phyloP scores from a whole-genome alignment of 2,888 invertebrate species.

The Spialia ferax region DNA sequence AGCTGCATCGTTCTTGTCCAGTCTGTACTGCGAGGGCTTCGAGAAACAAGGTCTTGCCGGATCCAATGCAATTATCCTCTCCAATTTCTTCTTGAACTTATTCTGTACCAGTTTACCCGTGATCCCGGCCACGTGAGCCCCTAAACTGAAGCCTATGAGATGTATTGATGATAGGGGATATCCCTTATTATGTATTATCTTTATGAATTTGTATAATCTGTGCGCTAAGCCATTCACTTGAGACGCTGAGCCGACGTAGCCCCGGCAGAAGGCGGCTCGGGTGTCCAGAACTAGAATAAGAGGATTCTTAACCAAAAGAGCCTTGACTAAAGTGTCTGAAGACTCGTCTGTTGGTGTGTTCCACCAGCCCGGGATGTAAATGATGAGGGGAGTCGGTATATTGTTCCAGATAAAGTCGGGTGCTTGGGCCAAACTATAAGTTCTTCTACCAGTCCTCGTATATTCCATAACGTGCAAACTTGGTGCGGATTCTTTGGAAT shows the following conservation, averaged over 20 bases:
- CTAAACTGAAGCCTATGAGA: conserved; percentile 88
- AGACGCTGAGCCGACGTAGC: conserved; percentile 69
- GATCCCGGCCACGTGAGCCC: conserved; percentile 87
- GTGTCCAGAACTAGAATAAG: conserved; percentile 69
- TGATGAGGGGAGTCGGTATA: conserved; percentile 50
- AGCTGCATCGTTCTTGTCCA: conserved; percentile 63
- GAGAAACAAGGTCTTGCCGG: conserved; percentile 76
- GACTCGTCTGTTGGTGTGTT: conserved; percentile 74
- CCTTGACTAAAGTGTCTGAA: conserved; percentile 61
- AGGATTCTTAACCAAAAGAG: conserved; percentile 61
- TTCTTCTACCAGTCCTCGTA: conserved; percentile 48
- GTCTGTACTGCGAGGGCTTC: conserved; percentile 54
- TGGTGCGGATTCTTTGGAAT: conserved; percentile 54
- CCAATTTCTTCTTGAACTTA: conserved; percentile 57
- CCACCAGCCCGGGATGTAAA: conserved; percentile 79
- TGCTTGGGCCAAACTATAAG: conserved; percentile 57
- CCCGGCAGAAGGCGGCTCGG: conserved; percentile 65
- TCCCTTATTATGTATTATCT: conserved; percentile 58
- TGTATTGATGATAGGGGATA: conserved; percentile 79
- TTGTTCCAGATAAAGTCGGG: conserved; percentile 53
- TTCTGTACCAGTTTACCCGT: conserved; percentile 66
- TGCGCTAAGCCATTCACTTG: conserved; percentile 64
- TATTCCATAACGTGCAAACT: conserved; percentile 65
- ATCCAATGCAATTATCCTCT: conserved; percentile 71
- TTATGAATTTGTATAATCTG: conserved; percentile 61